A percentile compares a stretch with the other conserved stretches of the same genome.
Evolutionary conservation across 2,888 invertebrate genomes (phyloP).

Genomic region (Piscicola geometra): DNA sequence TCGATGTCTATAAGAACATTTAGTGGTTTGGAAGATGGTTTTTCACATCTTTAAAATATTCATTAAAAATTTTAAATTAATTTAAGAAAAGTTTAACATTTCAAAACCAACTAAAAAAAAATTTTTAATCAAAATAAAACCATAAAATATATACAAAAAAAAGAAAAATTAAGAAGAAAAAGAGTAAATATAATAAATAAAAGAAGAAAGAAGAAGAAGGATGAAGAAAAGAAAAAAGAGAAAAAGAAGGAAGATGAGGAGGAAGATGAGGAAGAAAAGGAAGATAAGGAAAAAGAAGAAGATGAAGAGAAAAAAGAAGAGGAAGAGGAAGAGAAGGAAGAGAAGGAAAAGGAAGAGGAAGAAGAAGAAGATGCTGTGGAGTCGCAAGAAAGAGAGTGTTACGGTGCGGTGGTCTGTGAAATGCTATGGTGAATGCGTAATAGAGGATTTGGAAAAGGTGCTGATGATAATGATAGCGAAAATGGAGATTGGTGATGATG

Average conservation of each 20-base stretch:
- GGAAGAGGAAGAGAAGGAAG: background rate
- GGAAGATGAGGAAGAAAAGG: background rate
- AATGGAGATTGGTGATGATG: background rate
- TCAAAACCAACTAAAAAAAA: background rate
- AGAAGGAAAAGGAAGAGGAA: background rate
- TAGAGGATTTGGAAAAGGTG: background rate
- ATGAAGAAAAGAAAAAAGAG: background rate
- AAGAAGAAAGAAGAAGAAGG: background rate
- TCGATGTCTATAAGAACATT: too few relatives aligned
- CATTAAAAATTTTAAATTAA: background rate
- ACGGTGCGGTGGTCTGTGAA: background rate
- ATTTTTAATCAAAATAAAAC: background rate
- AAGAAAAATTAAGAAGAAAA: background rate
- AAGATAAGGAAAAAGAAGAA: background rate
- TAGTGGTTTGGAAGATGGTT: too few relatives aligned
- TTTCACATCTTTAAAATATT: too few relatives aligned
- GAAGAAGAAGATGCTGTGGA: background rate
- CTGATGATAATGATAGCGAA: background rate
- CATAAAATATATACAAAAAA: background rate
- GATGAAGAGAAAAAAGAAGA: background rate
- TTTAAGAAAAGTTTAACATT: background rate
- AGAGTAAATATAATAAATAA: background rate
- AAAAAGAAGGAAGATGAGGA: conserved; percentile 1
- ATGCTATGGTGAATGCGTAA: background rate
- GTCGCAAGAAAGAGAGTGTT: background rate